Conservation (phyloP, 2,888 invertebrate species). For the Crossocerus cetratus region DNA sequence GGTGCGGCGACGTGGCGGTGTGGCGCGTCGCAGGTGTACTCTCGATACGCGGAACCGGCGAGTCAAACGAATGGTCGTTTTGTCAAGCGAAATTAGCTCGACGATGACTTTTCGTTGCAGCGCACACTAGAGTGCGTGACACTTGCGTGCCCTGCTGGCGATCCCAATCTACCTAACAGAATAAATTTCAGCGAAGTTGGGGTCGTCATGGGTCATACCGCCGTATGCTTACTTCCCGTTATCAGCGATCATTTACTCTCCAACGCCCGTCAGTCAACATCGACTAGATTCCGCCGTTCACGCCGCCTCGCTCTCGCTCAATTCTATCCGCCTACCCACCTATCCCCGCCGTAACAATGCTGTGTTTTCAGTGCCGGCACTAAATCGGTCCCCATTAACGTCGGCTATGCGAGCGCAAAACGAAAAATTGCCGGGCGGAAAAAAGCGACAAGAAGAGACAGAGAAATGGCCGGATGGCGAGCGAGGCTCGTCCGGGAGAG, state of each 20-base stretch:
- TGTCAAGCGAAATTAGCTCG: conserved; percentile 49
- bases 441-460: conserved; percentile 14
- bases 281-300: too few relatives aligned
- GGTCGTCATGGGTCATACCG: conserved; percentile 25
- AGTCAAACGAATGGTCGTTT: conserved; percentile 47
- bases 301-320: too few relatives aligned
- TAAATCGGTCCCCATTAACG: conserved; percentile 2
- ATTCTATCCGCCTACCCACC: too few relatives aligned
- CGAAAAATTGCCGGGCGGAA: conserved; percentile 13
- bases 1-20: too few relatives aligned
- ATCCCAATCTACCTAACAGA: conserved; percentile 40
- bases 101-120: conserved; percentile 39
- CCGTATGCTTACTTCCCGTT: conserved; percentile 36
- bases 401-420: conserved; percentile 1
- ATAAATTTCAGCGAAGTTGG: conserved; percentile 44
- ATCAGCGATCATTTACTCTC: conserved; percentile 25
- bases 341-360: too few relatives aligned
- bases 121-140: conserved; percentile 23
- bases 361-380: not conserved
- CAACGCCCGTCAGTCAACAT: too few relatives aligned
- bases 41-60: conserved; percentile 31
- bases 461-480: conserved; percentile 35
- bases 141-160: conserved; percentile 25
- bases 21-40: conserved; percentile 40
- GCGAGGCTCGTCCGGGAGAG: conserved; percentile 54